These are phyloP conservation scores for Nephrotoma flavescens DNA, from an alignment of 2,888 invertebrate genomes.

Conservation along the genomic window DNA sequence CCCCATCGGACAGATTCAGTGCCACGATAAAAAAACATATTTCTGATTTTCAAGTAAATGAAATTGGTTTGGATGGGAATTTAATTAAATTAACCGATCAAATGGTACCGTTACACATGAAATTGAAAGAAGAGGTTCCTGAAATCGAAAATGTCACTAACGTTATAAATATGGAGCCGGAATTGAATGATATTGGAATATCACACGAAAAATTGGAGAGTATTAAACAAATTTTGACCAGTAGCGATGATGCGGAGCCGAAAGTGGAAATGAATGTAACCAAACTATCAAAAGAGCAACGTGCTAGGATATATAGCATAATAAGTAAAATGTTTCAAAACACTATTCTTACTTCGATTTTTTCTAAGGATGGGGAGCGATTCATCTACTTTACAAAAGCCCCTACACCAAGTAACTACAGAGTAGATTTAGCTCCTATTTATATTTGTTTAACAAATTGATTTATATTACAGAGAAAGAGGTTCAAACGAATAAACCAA, in stretches of 20 bases:
- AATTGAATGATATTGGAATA: slow-evolving; percentile 46
- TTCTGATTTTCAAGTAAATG: slow-evolving; percentile 90
- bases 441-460: background rate
- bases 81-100: slow-evolving; percentile 51
- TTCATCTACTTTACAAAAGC: slow-evolving; percentile 23
- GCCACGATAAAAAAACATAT: slow-evolving; percentile 56
- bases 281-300: slow-evolving; percentile 49
- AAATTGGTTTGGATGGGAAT: slow-evolving; percentile 61
- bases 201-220: slow-evolving; percentile 37
- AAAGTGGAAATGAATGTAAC: slow-evolving; percentile 45
- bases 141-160: slow-evolving; percentile 20
- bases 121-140: slow-evolving; percentile 22
- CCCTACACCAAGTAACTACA: background rate
- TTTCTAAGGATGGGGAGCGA: slow-evolving; percentile 45
- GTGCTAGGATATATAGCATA: slow-evolving; percentile 55
- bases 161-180: slow-evolving; percentile 38
- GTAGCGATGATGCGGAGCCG: background rate
- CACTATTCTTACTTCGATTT: slow-evolving; percentile 51
- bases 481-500: slow-evolving; percentile 22
- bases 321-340: slow-evolving; percentile 51
- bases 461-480: background rate
- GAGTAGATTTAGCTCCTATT: background rate
- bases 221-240: slow-evolving; percentile 15
- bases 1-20: slow-evolving; percentile 47
- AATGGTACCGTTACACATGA: slow-evolving; percentile 28